phyloP scores from a whole-genome alignment of 2,888 invertebrate genomes.

The Archips crataeganus region DNA sequence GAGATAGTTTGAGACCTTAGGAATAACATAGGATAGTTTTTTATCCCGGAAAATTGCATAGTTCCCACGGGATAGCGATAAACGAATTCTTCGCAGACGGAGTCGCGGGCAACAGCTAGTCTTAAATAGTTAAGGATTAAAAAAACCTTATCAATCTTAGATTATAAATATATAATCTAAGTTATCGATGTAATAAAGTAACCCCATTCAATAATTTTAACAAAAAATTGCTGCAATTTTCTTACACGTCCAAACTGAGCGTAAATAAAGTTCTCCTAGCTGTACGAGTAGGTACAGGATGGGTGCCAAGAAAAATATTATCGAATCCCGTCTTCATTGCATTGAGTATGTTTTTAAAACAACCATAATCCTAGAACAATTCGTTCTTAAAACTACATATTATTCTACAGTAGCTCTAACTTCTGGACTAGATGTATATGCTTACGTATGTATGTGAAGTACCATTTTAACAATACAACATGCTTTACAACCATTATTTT shows the following conservation, averaged over 20 bases:
- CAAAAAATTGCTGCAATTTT: too few relatives aligned
- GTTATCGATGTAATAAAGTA: too few relatives aligned
- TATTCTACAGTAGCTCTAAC: constrained; percentile 29
- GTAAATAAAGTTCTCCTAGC: background rate
- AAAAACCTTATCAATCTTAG: too few relatives aligned
- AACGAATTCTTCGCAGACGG: too few relatives aligned
- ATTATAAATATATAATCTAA: too few relatives aligned
- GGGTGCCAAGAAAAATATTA: background rate
- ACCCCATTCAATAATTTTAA: too few relatives aligned
- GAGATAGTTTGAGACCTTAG: too few relatives aligned
- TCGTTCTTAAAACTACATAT: background rate
- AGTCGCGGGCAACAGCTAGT: too few relatives aligned
- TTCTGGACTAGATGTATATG: constrained; percentile 12
- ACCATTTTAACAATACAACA: background rate
- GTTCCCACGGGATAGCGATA: too few relatives aligned
- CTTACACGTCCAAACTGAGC: background rate
- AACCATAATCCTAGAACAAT: background rate
- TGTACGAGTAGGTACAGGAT: background rate
- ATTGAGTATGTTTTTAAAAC: constrained; percentile 1
- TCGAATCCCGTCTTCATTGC: background rate
- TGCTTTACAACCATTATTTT: background rate
- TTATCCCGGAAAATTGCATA: too few relatives aligned
- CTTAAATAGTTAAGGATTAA: too few relatives aligned
- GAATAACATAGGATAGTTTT: too few relatives aligned
- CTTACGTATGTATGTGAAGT: background rate